Evolutionary conservation across 2,113 vertebrate genomes (phyloP).

Genomic region (Bambusicola thoracicus): DNA sequence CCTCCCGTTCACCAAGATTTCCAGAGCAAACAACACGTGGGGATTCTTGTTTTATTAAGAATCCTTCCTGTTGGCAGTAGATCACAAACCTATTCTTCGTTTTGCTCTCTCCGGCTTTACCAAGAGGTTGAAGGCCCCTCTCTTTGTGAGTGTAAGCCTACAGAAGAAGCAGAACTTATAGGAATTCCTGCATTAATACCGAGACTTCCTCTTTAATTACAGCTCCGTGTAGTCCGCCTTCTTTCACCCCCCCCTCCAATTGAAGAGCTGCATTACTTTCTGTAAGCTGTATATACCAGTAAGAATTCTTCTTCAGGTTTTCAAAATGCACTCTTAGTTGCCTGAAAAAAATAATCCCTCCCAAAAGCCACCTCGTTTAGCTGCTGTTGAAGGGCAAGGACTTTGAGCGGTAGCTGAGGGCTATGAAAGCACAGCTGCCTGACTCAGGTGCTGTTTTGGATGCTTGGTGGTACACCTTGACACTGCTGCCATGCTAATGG

Average conservation of each 20-base stretch:
- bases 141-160: not conserved
- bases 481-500: not conserved
- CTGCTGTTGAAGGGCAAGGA: not conserved
- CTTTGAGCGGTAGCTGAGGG: not conserved
- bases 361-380: not conserved
- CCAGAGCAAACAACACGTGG: not conserved
- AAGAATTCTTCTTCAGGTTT: not conserved
- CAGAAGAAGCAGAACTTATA: not conserved
- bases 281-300: not conserved
- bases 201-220: not conserved
- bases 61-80: not conserved
- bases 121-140: not conserved
- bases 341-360: not conserved
- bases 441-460: not conserved
- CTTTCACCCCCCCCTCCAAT: not conserved
- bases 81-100: conserved; percentile 30
- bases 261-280: not conserved
- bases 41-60: conserved; percentile 35
- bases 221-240: not conserved
- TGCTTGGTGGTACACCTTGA: not conserved
- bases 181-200: not conserved
- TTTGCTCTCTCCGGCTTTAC: not conserved
- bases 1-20: not conserved
- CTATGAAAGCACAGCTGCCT: not conserved
- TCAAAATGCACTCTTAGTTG: not conserved